A percentile compares a stretch with the other conserved stretches of the same genome.
Evolutionary conservation across 2,113 vertebrate species (phyloP).

Genomic region (Atrichornis clamosus): DNA sequence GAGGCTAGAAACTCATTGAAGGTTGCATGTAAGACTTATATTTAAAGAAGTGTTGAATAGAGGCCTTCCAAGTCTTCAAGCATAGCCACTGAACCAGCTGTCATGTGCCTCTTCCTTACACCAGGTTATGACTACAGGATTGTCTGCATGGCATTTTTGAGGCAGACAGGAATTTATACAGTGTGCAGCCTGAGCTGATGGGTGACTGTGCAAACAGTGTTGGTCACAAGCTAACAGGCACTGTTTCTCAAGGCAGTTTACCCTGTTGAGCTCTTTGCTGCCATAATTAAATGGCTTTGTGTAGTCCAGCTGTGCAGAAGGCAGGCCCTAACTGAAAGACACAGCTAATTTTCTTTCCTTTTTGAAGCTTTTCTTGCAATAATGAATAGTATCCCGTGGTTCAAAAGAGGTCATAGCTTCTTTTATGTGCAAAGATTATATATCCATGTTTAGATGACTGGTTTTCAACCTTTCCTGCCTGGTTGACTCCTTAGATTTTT

Average conservation of each 20-base stretch:
- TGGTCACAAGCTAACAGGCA: neutral
- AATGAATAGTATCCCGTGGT: neutral
- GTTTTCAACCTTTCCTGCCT: neutral
- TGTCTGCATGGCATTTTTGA: neutral
- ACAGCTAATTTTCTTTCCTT: slow-evolving; percentile 33
- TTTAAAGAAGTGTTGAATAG: neutral
- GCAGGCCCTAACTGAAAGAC: neutral
- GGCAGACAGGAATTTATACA: neutral
- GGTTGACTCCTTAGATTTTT: neutral
- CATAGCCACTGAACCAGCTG: neutral
- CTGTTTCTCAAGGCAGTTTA: neutral
- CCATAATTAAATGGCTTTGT: slow-evolving; percentile 23
- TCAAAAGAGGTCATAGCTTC: slow-evolving; percentile 17
- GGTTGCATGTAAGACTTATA: neutral
- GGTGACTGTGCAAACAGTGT: neutral
- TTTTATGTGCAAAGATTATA: slow-evolving; percentile 15
- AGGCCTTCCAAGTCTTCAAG: neutral
- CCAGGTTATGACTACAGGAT: neutral
- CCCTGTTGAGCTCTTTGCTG: neutral
- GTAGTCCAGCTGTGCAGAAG: neutral
- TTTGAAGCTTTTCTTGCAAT: neutral
- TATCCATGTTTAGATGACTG: neutral
- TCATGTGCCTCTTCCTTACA: neutral
- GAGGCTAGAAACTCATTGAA: neutral
- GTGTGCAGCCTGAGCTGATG: neutral